Evolutionary conservation across 2,888 invertebrate species (phyloP).

Genomic region (Agrotis puta): DNA sequence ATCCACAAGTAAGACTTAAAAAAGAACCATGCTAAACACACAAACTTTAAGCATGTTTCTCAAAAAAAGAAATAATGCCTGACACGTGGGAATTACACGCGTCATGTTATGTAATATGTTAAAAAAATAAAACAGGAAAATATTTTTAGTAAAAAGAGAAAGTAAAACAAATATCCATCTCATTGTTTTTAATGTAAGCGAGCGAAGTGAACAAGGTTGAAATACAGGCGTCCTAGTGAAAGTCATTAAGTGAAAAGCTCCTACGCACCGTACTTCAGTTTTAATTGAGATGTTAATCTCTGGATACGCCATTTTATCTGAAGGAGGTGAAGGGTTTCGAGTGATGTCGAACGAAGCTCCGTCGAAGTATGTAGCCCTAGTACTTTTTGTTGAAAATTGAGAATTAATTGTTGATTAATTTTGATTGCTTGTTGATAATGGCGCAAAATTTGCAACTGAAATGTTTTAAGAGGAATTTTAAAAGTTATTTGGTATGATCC

Average conservation of each 20-base stretch:
- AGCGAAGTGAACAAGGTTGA: conserved; percentile 22
- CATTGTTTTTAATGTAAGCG: conserved; percentile 21
- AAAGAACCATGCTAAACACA: not conserved
- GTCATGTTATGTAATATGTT: not conserved
- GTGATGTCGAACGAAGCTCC: conserved; percentile 11
- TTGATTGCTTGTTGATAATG: not conserved
- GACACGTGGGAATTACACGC: not conserved
- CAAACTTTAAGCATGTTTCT: not conserved
- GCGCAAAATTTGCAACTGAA: not conserved
- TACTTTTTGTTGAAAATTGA: conserved; percentile 9
- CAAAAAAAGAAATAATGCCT: not conserved
- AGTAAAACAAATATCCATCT: conserved; percentile 31
- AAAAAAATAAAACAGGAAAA: not conserved
- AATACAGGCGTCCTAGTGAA: conserved; percentile 33
- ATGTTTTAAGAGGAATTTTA: not conserved
- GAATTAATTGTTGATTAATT: not conserved
- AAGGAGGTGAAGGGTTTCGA: conserved; percentile 25
- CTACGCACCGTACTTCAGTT: conserved; percentile 30
- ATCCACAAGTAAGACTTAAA: too few species aligned
- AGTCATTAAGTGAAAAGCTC: conserved; percentile 41
- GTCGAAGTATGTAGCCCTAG: not conserved
- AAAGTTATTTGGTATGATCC: not conserved
- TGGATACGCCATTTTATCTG: conserved; percentile 19
- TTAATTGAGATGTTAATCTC: conserved; percentile 45
- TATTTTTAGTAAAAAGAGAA: not conserved